Evolutionary conservation across 2,113 vertebrate genomes (phyloP), one percentile per base, ranked within the genome.

Genomic region (Lutjanus erythropterus): DNA sequence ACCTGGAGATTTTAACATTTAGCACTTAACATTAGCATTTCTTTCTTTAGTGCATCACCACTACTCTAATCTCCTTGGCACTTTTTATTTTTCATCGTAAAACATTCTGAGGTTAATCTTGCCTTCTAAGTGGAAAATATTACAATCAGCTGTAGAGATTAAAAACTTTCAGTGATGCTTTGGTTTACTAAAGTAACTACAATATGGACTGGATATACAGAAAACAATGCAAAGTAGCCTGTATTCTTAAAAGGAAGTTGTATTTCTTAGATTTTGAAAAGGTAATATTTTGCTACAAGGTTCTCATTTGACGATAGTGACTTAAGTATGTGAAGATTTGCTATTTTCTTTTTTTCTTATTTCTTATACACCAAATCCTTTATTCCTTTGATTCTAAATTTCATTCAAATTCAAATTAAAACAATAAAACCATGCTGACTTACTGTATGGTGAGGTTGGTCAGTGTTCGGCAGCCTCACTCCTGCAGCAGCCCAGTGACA

Each of bases 401-500:
- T n/a, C n/a, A n/a, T n/a, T n/a, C n/a, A n/a, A n/a, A 35, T 37
- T 56, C 3, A 29, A 16, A 59, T 31, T 12, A 55, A 39, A 71
- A 16, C 25, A 16, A 56, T 14, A 65, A 78, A 68, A 59, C 0
- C 44, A 15, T 3, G 3, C 4, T 21, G 42, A 74, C 82, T 77
- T 77, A 77, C 81, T 64, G 59, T 62, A 18, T 5, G 27, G 35
- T 37, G 2, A 3, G n/a, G n/a, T n/a, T n/a, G n/a, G n/a, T 15
- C 3, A 4, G 41, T 42, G 16, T 5, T 56, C 47, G 9, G 18
- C 3, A 12, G 55, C 46, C 33, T 64, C 50, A 0, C 44, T 56
- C 55, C 6, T 31, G 35, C 58, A 31, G 35, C 25, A 59, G 59
- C 41, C 55, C 19, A 5, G 66, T 56, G 75, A 66, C 62, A 12